Evolutionary conservation across 2,113 vertebrate genomes (phyloP).

Genomic region (Uria aalge): DNA sequence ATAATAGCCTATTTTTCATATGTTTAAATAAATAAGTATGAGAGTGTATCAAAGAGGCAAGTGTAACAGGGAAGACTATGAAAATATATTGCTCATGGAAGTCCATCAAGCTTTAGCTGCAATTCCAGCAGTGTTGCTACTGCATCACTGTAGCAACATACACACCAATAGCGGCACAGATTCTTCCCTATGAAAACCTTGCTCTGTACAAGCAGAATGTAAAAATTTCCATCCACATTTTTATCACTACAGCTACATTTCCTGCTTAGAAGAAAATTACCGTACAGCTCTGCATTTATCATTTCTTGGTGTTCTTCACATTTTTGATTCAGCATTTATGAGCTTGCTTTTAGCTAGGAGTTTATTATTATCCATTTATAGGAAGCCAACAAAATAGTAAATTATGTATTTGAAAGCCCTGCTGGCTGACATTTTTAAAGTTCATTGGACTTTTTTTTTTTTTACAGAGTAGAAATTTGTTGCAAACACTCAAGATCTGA

Average conservation of each 20-base stretch:
- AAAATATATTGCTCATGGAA: neutral
- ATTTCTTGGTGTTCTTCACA: conserved; percentile 55
- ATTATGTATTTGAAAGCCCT: conserved; percentile 75
- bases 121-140: neutral
- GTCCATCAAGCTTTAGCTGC: neutral
- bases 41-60: neutral
- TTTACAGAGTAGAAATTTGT: conserved; percentile 49
- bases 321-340: conserved; percentile 68
- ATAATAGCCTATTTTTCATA: neutral
- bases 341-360: conserved; percentile 61
- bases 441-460: conserved; percentile 59
- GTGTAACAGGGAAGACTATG: neutral
- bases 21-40: conserved; percentile 39
- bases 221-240: conserved; percentile 32
- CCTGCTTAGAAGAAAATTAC: conserved; percentile 56
- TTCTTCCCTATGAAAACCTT: neutral
- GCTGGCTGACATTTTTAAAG: conserved; percentile 78
- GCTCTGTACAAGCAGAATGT: neutral
- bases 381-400: conserved; percentile 73
- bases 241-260: neutral
- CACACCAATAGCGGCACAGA: neutral
- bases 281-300: conserved; percentile 53
- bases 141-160: neutral
- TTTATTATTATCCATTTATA: conserved; percentile 75
- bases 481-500: conserved; percentile 58